phyloP scores from a whole-genome alignment of 2,113 vertebrate genomes.

The Xenotilapia longispinis region DNA sequence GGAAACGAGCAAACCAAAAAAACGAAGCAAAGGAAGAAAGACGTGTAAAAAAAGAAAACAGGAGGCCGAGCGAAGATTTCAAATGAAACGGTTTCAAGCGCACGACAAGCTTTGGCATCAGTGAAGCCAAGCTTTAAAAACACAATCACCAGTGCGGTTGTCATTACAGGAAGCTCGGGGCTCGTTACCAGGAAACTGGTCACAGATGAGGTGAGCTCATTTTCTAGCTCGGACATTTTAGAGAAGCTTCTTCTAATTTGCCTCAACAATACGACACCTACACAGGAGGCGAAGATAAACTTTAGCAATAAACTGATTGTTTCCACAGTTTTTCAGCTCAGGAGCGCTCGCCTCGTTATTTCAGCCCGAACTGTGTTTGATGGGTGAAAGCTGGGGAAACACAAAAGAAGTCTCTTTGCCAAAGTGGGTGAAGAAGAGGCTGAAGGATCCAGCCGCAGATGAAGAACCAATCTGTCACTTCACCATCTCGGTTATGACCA shows the following conservation, averaged over 20 bases:
- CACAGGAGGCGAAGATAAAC: not conserved
- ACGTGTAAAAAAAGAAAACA: not conserved
- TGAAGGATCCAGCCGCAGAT: not conserved
- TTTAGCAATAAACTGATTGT: not conserved
- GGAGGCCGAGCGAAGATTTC: not conserved
- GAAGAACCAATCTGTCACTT: not conserved
- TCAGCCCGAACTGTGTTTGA: not conserved
- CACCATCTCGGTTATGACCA: rapidly evolving
- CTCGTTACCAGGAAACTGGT: constrained; percentile 33
- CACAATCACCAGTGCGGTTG: constrained; percentile 14
- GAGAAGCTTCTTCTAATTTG: not conserved
- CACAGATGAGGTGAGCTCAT: not conserved
- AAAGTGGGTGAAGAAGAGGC: not conserved
- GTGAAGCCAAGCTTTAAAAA: not conserved
- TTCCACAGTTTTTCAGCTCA: rapidly evolving
- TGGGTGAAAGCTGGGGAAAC: not conserved
- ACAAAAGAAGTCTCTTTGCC: not conserved
- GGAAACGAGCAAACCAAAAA: not conserved
- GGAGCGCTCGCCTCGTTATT: not conserved
- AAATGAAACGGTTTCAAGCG: not conserved
- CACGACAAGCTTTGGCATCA: not conserved
- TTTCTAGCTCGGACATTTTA: not conserved
- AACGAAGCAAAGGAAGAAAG: not conserved
- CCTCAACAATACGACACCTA: not conserved
- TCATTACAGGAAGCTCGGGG: constrained; percentile 40